Evolutionary conservation across 2,113 vertebrate species (phyloP).

Genomic region (Datnioides undecimradiatus): DNA sequence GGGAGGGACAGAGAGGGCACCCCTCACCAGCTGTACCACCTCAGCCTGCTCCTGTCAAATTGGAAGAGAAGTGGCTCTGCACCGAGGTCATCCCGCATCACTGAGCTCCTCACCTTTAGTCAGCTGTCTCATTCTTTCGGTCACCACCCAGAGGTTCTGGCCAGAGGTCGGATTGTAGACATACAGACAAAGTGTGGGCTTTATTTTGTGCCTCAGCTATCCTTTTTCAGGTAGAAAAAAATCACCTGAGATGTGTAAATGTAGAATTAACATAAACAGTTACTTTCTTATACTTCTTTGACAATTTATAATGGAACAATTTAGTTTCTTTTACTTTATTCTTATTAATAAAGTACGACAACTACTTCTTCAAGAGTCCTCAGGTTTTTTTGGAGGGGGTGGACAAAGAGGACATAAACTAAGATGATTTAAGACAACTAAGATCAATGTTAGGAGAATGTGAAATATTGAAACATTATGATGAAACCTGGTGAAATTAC

Average conservation of each 20-base stretch:
- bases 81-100: constrained; percentile 11
- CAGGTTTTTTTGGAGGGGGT: not conserved
- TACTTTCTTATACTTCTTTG: not conserved
- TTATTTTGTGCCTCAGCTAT: not conserved
- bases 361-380: not conserved
- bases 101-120: constrained; percentile 26
- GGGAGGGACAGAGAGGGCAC: constrained; percentile 29
- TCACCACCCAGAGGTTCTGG: constrained; percentile 19
- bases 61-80: constrained; percentile 17
- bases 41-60: constrained; percentile 40
- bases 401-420: not conserved
- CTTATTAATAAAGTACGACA: not conserved
- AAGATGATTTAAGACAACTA: constrained; percentile 27
- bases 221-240: not conserved
- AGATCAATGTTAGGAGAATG: constrained; percentile 11
- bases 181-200: not conserved
- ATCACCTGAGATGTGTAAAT: not conserved
- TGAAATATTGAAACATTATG: constrained; percentile 41
- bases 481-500: constrained; percentile 61
- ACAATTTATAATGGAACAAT: not conserved
- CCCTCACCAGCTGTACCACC: constrained; percentile 50
- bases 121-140: not conserved
- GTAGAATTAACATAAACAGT: not conserved
- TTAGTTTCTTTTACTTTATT: not conserved
- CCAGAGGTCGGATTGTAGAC: not conserved